Percentiles rank a stretch among this genome's conserved stretches.
These are phyloP conservation scores for Zygogramma bicolorata DNA, from an alignment of 2,888 invertebrate genomes.

Conservation along the genomic window DNA sequence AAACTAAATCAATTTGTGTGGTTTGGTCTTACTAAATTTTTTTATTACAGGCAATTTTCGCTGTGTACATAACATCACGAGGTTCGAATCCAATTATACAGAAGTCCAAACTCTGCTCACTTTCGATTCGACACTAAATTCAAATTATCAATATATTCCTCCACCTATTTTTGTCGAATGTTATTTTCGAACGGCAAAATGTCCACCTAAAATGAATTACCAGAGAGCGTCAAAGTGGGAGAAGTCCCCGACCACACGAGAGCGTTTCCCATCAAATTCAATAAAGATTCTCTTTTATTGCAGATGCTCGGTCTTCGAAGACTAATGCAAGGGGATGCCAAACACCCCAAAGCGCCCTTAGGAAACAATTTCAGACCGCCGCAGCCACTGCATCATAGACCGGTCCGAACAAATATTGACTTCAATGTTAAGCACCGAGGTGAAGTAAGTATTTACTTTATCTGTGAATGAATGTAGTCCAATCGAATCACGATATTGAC, in stretches of 20 bases:
- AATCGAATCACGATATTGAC: neutral
- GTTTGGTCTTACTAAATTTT: no score
- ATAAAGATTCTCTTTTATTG: slow-evolving; percentile 52
- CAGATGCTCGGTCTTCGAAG: slow-evolving; percentile 86
- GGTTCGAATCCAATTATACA: no score
- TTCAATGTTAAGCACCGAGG: slow-evolving; percentile 85
- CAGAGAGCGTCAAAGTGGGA: slow-evolving; percentile 2
- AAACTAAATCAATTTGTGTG: no score
- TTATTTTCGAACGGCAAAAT: neutral
- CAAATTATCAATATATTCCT: neutral
- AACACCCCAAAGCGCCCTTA: slow-evolving; percentile 89
- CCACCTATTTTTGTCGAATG: neutral
- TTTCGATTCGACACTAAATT: no score
- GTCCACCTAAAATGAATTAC: neutral
- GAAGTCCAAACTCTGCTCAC: no score
- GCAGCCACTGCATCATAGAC: slow-evolving; percentile 92
- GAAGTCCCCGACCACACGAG: slow-evolving; percentile 13
- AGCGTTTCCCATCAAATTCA: slow-evolving; percentile 26
- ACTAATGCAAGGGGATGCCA: slow-evolving; percentile 89
- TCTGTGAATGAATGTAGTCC: slow-evolving; percentile 17
- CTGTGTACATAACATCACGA: no score
- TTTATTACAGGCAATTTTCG: no score
- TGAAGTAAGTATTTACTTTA: slow-evolving; percentile 60
- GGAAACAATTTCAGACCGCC: slow-evolving; percentile 96
- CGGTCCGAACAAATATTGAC: slow-evolving; percentile 96